phyloP scores from a whole-genome alignment of 2,797 vertebrate genomes.

The Apogon hyalosoma region DNA sequence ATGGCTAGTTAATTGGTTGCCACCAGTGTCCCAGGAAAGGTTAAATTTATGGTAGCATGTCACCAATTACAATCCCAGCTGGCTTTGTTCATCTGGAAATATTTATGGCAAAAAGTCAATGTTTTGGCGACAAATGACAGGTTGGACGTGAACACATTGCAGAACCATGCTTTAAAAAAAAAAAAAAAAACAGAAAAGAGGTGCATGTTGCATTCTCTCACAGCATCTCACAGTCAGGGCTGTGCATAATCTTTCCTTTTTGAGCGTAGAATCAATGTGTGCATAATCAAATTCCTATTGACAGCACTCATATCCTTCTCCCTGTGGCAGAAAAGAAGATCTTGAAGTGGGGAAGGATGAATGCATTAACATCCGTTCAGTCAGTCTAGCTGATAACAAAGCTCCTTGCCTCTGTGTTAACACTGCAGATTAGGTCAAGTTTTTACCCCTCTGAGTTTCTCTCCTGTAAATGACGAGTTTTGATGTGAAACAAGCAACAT shows the following conservation, averaged over 20 bases:
- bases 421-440: constrained; percentile 99
- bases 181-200: not conserved
- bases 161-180: constrained; percentile 43
- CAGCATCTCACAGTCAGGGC: constrained; percentile 54
- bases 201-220: constrained; percentile 65
- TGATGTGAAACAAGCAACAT: constrained; percentile 99
- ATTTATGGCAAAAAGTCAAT: constrained; percentile 86
- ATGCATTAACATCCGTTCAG: constrained; percentile 99
- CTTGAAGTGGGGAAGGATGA: constrained; percentile 90
- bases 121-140: constrained; percentile 86
- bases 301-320: constrained; percentile 84
- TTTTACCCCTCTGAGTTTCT: constrained; percentile 99
- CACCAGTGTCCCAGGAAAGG: constrained; percentile 85
- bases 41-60: constrained; percentile 87
- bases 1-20: constrained; percentile 88
- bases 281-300: constrained; percentile 88
- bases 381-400: constrained; percentile 98
- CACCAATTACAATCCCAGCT: constrained; percentile 87
- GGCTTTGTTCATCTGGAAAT: constrained; percentile 88
- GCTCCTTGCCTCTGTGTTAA: constrained; percentile 98
- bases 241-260: constrained; percentile 79
- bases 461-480: constrained; percentile 99
- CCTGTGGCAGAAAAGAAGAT: constrained; percentile 80
- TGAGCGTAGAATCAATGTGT: constrained; percentile 83
- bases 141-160: constrained; percentile 75